Evolutionary conservation across 2,113 vertebrate species (phyloP).

Genomic region (Upupa epops): DNA sequence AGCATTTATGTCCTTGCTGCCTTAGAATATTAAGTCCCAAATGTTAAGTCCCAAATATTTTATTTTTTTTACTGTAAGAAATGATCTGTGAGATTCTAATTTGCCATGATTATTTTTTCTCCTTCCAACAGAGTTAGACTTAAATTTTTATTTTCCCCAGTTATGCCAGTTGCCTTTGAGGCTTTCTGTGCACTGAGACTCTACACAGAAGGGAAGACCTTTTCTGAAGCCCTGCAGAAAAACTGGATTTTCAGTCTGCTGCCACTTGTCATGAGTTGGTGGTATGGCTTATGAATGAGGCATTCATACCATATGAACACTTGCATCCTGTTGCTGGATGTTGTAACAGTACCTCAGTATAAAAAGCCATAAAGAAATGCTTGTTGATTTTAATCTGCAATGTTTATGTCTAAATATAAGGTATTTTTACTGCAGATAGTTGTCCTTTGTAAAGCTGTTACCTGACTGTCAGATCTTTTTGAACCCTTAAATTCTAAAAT

Average conservation of each 20-base stretch:
- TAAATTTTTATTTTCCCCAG: not conserved
- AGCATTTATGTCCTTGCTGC: not conserved
- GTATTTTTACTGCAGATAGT: conserved; percentile 52
- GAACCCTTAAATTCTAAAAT: not conserved
- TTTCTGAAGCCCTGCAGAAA: not conserved
- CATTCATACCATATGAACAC: not conserved
- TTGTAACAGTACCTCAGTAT: conserved; percentile 71
- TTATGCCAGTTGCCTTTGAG: conserved; percentile 21
- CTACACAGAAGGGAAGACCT: not conserved
- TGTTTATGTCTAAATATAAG: conserved; percentile 24
- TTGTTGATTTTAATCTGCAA: conserved; percentile 63
- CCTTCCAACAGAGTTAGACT: not conserved
- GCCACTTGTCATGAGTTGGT: not conserved
- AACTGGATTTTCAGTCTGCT: not conserved
- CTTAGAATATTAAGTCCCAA: not conserved
- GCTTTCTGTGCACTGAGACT: conserved; percentile 32
- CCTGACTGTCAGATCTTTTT: conserved; percentile 20
- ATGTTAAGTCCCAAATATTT: not conserved
- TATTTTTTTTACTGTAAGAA: not conserved
- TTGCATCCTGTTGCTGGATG: conserved; percentile 45
- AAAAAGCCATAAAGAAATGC: conserved; percentile 78
- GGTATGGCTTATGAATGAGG: conserved; percentile 35
- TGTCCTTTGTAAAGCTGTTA: conserved; percentile 35
- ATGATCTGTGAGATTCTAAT: not conserved
- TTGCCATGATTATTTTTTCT: not conserved